Evolutionary conservation across 2,113 vertebrate genomes (phyloP).

Genomic region (Prochilodus magdalenae): DNA sequence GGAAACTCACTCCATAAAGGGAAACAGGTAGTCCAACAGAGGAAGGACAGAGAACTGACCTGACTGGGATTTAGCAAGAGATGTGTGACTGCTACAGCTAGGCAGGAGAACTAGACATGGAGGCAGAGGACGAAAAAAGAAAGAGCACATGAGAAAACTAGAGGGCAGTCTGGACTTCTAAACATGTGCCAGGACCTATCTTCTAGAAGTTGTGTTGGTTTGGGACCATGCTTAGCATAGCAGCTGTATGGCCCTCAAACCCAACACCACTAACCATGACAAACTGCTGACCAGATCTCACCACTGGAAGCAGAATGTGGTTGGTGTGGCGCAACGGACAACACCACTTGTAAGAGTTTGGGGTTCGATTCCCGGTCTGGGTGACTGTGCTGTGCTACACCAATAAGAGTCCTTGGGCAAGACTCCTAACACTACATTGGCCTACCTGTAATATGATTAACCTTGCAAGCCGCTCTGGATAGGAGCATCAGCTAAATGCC

Average conservation of each 20-base stretch:
- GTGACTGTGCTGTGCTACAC: no score
- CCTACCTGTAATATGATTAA: no score
- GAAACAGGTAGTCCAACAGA: not conserved
- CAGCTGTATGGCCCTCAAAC: slow-evolving; percentile 50
- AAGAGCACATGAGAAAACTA: slow-evolving; percentile 4
- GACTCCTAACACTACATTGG: no score
- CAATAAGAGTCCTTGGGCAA: no score
- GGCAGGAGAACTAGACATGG: slow-evolving; percentile 13
- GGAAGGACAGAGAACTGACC: not conserved
- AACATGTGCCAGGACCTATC: slow-evolving; percentile 52
- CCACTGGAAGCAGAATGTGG: no score
- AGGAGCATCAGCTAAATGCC: no score
- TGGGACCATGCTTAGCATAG: slow-evolving; percentile 58
- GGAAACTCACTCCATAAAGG: slow-evolving; percentile 54
- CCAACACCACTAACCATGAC: slow-evolving; percentile 9
- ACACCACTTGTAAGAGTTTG: no score
- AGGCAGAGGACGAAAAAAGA: not conserved
- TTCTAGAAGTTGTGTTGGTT: slow-evolving; percentile 54
- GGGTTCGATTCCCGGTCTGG: no score
- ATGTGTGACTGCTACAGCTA: slow-evolving; percentile 18
- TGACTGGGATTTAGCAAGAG: slow-evolving; percentile 41
- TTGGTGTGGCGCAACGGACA: no score
- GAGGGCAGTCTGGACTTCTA: slow-evolving; percentile 51
- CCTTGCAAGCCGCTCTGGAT: no score
- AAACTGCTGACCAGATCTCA: slow-evolving; percentile 4